Evolutionary conservation across 2,888 invertebrate genomes (phyloP).

Genomic region (Pecten maximus): DNA sequence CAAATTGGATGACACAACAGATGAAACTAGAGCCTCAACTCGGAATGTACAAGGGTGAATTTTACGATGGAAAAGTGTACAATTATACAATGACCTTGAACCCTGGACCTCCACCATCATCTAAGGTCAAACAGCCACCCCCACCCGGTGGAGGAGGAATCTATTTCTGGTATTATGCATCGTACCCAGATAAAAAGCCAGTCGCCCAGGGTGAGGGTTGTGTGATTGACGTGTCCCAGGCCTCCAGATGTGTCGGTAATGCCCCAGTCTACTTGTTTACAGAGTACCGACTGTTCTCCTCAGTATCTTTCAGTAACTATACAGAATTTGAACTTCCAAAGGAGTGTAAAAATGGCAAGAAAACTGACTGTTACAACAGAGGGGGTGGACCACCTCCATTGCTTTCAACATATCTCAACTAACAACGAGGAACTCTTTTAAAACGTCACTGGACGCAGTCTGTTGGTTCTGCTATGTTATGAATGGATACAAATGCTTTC

Average conservation of each 20-base stretch:
- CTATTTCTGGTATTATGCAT: constrained; percentile 1
- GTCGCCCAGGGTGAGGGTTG: background rate
- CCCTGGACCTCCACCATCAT: background rate
- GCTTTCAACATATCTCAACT: background rate
- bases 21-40: background rate
- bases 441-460: no score
- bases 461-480: no score
- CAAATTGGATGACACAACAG: constrained; percentile 15
- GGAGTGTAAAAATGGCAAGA: background rate
- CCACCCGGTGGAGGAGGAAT: background rate
- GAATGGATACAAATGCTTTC: no score
- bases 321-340: background rate
- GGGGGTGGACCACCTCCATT: background rate
- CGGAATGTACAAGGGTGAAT: background rate
- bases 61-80: background rate
- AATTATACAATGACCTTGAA: background rate
- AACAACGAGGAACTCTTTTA: no score
- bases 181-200: background rate
- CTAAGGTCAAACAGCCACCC: background rate
- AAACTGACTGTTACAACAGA: constrained; percentile 12
- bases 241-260: background rate
- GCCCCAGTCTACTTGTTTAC: background rate
- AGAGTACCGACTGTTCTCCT: background rate
- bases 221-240: background rate
- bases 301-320: background rate